Base-by-base conservation (phyloP, 2,888 invertebrate species). In the Xylophagus ater region DNA sequence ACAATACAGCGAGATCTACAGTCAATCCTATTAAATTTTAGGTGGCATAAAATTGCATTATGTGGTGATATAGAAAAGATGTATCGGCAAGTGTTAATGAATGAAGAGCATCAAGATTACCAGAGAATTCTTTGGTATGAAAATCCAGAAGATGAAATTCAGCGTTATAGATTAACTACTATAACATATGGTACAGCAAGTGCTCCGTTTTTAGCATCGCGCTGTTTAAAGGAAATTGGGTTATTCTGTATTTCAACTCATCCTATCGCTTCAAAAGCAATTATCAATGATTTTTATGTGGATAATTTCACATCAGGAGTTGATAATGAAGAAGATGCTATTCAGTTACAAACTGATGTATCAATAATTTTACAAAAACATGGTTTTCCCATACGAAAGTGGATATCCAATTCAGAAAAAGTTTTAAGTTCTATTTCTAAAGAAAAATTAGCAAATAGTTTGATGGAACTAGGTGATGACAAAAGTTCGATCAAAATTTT, bases 1-100 rank as follows among this genome's bases (percentile, higher is more conserved):
- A 33, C 13, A 6, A 23, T 41, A 14, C 41, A 41, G 14, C 9
- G 13, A n/a, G 37, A 41, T 23, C 12, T 33, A 4, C 3, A 32
- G 2, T 18, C 20, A 1, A 37, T 41, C 13, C 10, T 37, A 1
- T 3, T 41, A 2, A 7, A 15, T 3, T 37, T 37, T 23, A 21
- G 37, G 5, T 17, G 3, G 6, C 19, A 36, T 28, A 12, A 21
- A 29, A 14, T 40, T 18, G 40, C 34, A 17, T 40, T 62, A 7
- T 50, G 49, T 4, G 40, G 34, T 9, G 40, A 43, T 14, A 31
- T 41, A 3, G 28, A 24, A 14, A 41, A 37, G 23, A 41, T 37
- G 29, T 37, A 37, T 19, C 20, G 32, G 6, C 41, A 41, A 18
- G 29, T 20, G 2, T 20, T 23, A 19, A 29, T 43, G 4, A 1